Conservation (phyloP, 2,797 vertebrate genomes). For the Gephyroberyx darwinii region DNA sequence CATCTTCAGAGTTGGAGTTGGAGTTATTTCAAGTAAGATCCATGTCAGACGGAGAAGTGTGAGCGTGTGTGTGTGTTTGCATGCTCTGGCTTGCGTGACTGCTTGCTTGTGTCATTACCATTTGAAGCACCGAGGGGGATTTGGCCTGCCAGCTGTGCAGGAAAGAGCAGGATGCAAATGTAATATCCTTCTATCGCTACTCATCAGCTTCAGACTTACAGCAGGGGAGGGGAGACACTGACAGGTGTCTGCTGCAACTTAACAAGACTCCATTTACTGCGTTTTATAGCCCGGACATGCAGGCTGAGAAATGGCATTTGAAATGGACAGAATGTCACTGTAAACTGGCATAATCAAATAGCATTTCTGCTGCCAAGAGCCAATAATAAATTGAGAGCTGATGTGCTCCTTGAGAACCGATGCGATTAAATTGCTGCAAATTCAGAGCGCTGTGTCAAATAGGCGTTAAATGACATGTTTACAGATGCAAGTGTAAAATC, state of each 20-base stretch:
- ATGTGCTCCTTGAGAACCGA: conserved; percentile 30
- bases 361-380: conserved; percentile 44
- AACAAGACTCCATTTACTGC: conserved; percentile 55
- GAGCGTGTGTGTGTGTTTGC: conserved; percentile 21
- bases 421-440: conserved; percentile 45
- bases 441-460: conserved; percentile 44
- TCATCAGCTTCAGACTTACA: conserved; percentile 53
- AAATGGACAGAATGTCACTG: conserved; percentile 47
- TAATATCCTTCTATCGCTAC: conserved; percentile 59
- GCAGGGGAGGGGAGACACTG: conserved; percentile 29
- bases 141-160: conserved; percentile 56
- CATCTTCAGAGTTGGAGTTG: conserved; percentile 46
- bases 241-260: conserved; percentile 56
- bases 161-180: conserved; percentile 52
- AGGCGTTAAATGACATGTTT: conserved; percentile 34
- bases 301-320: conserved; percentile 33
- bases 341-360: conserved; percentile 59
- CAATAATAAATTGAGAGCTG: conserved; percentile 46
- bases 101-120: conserved; percentile 46
- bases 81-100: conserved; percentile 23
- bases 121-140: conserved; percentile 29
- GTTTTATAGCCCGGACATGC: conserved; percentile 47
- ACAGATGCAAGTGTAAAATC: conserved; percentile 23
- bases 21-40: conserved; percentile 39
- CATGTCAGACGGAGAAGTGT: conserved; percentile 34